These are phyloP conservation scores for Penelope pileata DNA, from an alignment of 2,113 vertebrate genomes.

Conservation along the genomic window DNA sequence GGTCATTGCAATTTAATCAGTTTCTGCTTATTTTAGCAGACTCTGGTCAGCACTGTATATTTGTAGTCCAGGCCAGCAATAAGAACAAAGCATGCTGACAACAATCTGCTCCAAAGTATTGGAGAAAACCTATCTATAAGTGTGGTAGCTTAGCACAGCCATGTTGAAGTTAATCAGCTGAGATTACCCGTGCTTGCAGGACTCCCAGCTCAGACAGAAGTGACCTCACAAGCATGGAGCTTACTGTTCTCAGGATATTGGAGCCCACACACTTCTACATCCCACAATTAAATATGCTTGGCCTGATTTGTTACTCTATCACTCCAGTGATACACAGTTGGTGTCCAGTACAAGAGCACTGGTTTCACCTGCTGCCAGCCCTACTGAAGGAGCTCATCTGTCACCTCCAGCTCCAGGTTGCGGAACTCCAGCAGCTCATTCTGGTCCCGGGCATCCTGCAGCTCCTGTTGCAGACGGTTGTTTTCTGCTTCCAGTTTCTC, in stretches of 20 bases:
- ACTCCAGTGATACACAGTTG: background rate
- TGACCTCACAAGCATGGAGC: background rate
- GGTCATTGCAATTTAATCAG: background rate
- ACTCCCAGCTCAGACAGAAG: background rate
- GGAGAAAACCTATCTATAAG: background rate
- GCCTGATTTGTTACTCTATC: background rate
- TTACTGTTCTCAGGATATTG: background rate
- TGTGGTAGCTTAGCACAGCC: background rate
- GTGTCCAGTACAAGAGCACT: background rate
- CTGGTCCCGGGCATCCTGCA: slow-evolving; percentile 97
- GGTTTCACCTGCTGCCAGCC: background rate
- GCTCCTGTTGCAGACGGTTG: slow-evolving; percentile 87
- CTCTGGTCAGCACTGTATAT: background rate
- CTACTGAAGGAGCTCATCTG: background rate
- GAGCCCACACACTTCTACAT: background rate
- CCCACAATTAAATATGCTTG: background rate
- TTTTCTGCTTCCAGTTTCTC: slow-evolving; percentile 90
- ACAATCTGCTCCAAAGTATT: background rate
- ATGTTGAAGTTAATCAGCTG: background rate
- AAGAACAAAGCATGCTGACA: background rate
- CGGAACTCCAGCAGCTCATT: slow-evolving; percentile 98
- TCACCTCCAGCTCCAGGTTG: slow-evolving; percentile 96
- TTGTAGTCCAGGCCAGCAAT: background rate
- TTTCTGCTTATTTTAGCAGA: background rate
- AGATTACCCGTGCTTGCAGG: background rate